Evolutionary conservation across 2,797 vertebrate genomes (phyloP), one percentile per base, ranked within the genome.

Genomic region (Spinus olivaceus): DNA sequence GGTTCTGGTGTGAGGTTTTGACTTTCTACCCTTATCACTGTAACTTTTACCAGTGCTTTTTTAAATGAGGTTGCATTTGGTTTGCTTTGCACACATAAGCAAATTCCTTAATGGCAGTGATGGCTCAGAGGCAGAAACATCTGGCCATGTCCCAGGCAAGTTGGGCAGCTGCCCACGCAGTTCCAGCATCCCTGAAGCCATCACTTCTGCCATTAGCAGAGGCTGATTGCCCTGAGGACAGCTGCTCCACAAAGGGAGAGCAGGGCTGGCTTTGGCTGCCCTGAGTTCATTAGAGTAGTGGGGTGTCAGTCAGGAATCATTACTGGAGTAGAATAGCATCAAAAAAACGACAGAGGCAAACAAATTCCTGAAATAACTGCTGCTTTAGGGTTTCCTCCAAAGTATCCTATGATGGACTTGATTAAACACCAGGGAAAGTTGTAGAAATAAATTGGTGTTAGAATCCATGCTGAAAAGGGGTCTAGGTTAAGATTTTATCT

Each of bases 101-200:
- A 81, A 50, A 86, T 86, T 94, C 73, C 54, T 88, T 94, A 87
- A 27, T 91, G 91, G 49, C 80, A 83, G 37, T 53, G 77, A 66
- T 46, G 69, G 81, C 63, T 81, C 61, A n/a, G 91, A 72, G 72
- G 63, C 32, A 81, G 59, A 77, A 90, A 33, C 73, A 79, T 77
- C 82, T 91, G 94, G 80, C 91, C 0, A 0, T 12, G 70, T 70
- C 89, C 80, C 85, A 91, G 73, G 63, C 51, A 35, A 49, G 82
- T 18, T 87, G 86, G 54, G 88, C 54, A 70, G 39, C 46, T 54
- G 74, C 74, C 88, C 59, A 5, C 25, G 1, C 12, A 14, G 63
- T 70, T 73, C 32, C 20, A 82, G 56, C 88, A 66, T 87, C 83
- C 82, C 78, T 27, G 23, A 77, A 70, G 67, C 32, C 69, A 53